Base-by-base conservation (phyloP, 2,797 vertebrate genomes). In the Mormyrus proboscirostris region DNA sequence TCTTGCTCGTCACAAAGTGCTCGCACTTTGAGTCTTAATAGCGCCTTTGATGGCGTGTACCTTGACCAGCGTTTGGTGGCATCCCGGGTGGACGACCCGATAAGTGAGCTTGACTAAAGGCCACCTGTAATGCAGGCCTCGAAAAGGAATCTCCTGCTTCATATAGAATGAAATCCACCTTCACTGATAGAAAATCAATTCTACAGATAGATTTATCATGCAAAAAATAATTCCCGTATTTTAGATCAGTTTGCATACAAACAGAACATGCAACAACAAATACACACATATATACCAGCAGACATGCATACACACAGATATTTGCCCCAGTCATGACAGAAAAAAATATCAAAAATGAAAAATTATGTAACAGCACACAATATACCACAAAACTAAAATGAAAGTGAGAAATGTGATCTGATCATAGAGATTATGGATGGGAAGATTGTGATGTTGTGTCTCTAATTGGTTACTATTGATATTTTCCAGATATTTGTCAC, bases 171-270 rank as follows among this genome's bases (percentile, higher is more conserved):
- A 79, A 88, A 85, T 53, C 29, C 87, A 69, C 47, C 55, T 84
- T 47, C 29, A 12, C 55, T 85, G 87, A 84, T 84, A 51, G 89
- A 29, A 84, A 88, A 88, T 88, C 89, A 79, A 73, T 90, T 69
- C 29, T 8, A 53, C 87, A 88, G 88, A 85, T 55, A 84, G 87
- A 87, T 88, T 62, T 59, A 47, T 88, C 89, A 88, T 65, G 53
- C 55, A 41, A 88, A 88, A 88, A 47, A 49, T 16, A 44, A 29
- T 41, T 62, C 51, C 29, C 14, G 14, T 73, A 55, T 59, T 55
- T 50, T 76, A 84, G 55, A 69, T 83, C 57, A 47, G 86, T 22
- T 55, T n/a, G 53, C 25, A 86, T 29, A 50, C 82, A 84, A 51
- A 84, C n/a, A 22, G 85, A 44, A 47, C 16, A 33, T 29, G 29